Percentiles rank a stretch among this genome's conserved stretches.
These are phyloP conservation scores for Sinocyclocheilus anshuiensis DNA, from an alignment of 2,113 vertebrate genomes.

Conservation along the genomic window DNA sequence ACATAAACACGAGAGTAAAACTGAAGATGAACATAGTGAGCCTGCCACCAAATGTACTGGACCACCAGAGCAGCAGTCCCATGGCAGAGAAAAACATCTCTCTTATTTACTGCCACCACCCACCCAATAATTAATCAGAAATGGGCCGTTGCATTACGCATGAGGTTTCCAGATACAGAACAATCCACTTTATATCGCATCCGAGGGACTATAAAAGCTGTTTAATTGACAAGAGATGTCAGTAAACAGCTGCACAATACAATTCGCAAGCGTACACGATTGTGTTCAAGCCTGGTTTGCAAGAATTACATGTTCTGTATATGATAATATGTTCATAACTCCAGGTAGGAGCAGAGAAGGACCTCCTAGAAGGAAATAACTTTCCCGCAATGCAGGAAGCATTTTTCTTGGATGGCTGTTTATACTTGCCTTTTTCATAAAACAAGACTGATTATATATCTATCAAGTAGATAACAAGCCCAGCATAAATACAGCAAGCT, in stretches of 20 bases:
- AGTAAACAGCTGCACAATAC: conserved; percentile 17
- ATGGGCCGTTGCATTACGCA: background rate
- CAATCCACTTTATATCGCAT: background rate
- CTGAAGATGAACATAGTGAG: background rate
- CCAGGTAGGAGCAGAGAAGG: background rate
- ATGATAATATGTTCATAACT: background rate
- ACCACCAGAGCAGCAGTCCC: background rate
- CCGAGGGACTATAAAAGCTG: background rate
- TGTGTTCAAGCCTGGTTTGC: background rate
- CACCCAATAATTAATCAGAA: conserved; percentile 22
- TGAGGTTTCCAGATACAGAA: conserved; percentile 8
- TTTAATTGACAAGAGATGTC: conserved; percentile 5
- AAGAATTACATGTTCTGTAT: no score
- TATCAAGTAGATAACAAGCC: background rate
- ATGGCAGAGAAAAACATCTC: background rate
- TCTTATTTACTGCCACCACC: conserved; percentile 23
- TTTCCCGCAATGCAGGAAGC: background rate
- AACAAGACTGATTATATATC: background rate
- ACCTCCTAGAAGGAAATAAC: conserved; percentile 14
- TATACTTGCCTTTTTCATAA: background rate
- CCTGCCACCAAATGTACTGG: background rate
- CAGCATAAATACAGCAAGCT: background rate
- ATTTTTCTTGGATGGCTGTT: background rate
- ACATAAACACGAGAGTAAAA: background rate
- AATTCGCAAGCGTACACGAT: no score